Conservation (phyloP, 2,888 invertebrate genomes). For the Eledone cirrhosa region DNA sequence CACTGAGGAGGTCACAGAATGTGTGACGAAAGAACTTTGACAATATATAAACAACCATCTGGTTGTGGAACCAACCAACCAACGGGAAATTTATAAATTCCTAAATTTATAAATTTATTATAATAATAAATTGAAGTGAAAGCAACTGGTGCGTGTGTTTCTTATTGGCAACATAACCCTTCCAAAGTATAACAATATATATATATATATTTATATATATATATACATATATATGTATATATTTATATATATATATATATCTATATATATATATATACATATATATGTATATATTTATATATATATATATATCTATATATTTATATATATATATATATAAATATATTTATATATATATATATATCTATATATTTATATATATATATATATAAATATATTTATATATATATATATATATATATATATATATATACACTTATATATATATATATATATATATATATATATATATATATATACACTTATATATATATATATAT, state of each 20-base stretch:
- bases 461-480: background rate
- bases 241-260: background rate
- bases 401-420: background rate
- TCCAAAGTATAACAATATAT: too few species aligned
- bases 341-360: background rate
- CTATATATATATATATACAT: background rate
- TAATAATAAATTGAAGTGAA: too few species aligned
- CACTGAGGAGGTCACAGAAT: too few species aligned
- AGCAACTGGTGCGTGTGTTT: too few species aligned
- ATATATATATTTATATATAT: background rate
- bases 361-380: background rate
- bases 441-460: background rate
- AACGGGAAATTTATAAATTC: too few species aligned
- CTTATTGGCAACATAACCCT: too few species aligned
- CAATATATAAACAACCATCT: too few species aligned
- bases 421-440: background rate
- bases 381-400: background rate
- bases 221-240: background rate
- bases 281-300: background rate
- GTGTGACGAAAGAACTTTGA: too few species aligned
- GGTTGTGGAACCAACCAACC: too few species aligned
- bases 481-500: background rate
- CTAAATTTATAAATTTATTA: too few species aligned
- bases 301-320: background rate
- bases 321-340: too few species aligned